A percentile compares a stretch with the other conserved stretches of the same genome.
These are phyloP conservation scores for Drosophila orosa DNA, from an alignment of 1,140 invertebrate genomes.

Conservation along the genomic window DNA sequence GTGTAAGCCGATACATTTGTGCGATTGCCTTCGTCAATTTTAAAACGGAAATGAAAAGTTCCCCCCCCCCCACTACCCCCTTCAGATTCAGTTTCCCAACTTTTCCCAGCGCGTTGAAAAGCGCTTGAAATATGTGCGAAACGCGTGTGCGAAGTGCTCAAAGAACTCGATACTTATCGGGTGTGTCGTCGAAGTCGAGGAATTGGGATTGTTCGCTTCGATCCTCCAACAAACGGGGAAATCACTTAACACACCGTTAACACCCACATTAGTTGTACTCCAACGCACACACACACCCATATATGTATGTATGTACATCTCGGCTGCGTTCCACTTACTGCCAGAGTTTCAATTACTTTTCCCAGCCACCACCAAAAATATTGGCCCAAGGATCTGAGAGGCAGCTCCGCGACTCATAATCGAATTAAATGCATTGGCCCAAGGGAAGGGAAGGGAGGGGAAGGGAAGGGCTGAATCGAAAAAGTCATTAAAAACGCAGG, in stretches of 20 bases:
- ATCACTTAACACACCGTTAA: constrained; percentile 82
- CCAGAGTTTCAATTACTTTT: constrained; percentile 75
- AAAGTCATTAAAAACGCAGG: constrained; percentile 81
- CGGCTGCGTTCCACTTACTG: constrained; percentile 51
- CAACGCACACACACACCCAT: constrained; percentile 44
- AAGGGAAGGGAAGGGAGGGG: constrained; percentile 10
- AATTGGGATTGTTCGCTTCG: constrained; percentile 56
- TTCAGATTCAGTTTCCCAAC: constrained; percentile 13
- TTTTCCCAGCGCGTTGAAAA: constrained; percentile 20
- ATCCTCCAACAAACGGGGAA: constrained; percentile 73
- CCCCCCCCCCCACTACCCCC: neutral
- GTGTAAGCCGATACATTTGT: constrained; percentile 41
- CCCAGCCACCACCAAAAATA: constrained; percentile 27
- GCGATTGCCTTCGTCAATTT: constrained; percentile 44
- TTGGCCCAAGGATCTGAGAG: constrained; percentile 25
- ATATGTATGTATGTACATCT: neutral
- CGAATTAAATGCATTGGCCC: constrained; percentile 76
- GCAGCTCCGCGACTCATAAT: constrained; percentile 63
- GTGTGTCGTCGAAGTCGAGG: constrained; percentile 33
- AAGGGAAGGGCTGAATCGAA: constrained; percentile 24
- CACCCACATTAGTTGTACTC: constrained; percentile 83
- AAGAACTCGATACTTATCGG: constrained; percentile 70
- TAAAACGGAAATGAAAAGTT: constrained; percentile 75
- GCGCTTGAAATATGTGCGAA: constrained; percentile 79
- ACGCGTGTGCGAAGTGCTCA: constrained; percentile 62